Base-by-base conservation (phyloP, 2,888 invertebrate species). In the Idaea aversata region DNA sequence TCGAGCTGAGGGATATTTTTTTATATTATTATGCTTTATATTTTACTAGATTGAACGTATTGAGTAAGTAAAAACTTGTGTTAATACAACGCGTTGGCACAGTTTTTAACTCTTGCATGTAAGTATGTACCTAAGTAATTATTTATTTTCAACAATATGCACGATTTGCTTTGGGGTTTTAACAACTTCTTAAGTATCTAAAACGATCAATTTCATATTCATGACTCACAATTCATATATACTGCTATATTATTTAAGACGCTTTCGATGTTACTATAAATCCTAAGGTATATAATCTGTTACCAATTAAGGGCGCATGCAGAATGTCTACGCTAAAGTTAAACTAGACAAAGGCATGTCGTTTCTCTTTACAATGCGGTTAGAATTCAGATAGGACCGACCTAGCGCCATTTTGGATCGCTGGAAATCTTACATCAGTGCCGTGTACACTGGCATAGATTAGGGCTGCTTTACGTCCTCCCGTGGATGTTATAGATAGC, bases 1-100 rank as follows among this genome's bases (percentile, higher is more conserved):
- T 74, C 77, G 73, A 75, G 77, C 77, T 77, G 70, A 72, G 77
- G 70, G 74, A 65, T 69, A 73, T 77, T 70, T 71, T 73, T 69
- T 70, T 68, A 64, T 67, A 62, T 61, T 65, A 66, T 68, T 47
- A 47, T 47, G 70, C 70, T 73, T 74, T 66, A 61, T 64, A 72
- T 66, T 70, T 71, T 63, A 72, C 66, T 67, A 66, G 70, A 61
- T 25, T 59, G 58, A 59, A 64, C 61, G 16, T 59, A 59, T 59
- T 59, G 58, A 59, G 58, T 16, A 59, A 67, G 63, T 63, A 59
- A 67, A 70, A 74, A 59, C 57, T 68, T 70, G 70, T 65, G 62
- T 67, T 65, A 70, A 68, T 64, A 65, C 64, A 63, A 68, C 70
- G 72, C 63, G 59, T 25, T 59, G 57, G 57, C 36, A 61, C 59